Evolutionary conservation across 2,888 invertebrate species (phyloP), one percentile per base, ranked within the genome.

Genomic region (Apoderus coryli): DNA sequence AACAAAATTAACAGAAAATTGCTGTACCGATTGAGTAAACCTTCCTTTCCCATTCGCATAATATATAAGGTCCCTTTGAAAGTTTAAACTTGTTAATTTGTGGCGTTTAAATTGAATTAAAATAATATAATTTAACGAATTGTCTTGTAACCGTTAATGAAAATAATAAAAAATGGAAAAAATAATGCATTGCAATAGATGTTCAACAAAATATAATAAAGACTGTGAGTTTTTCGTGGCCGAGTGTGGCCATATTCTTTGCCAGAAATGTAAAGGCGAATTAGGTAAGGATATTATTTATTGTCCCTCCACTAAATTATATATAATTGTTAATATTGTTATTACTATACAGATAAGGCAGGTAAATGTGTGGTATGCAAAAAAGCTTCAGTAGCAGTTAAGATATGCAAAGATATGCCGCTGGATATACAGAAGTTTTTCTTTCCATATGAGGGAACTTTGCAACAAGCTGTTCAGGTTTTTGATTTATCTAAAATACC

Each of bases 131-230:
- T n/a, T n/a, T n/a, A n/a, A n/a, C n/a, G n/a, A n/a, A n/a, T n/a
- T n/a, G n/a, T n/a, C n/a, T n/a, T n/a, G n/a, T n/a, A n/a, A n/a
- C n/a, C n/a, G n/a, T n/a, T n/a, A n/a, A n/a, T n/a, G n/a, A n/a
- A n/a, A n/a, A n/a, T 16, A 14, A 4, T 24, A 10, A 16, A 38
- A 32, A 37, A 44, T 43, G 41, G 36, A 29, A 12, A 38, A 50
- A 14, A 57, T 56, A 56, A 33, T 57, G 10, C 52, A 54, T 46
- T 57, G 57, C 35, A 57, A 56, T 44, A 52, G 47, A 33, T 57
- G 57, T 44, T 50, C 38, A 10, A 10, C 34, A 12, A 44, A 42
- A 28, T 45, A 37, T 32, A 34, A 42, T 16, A 15, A 39, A 3
- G 38, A 40, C 24, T 11, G 45, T 15, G 47, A 49, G 32, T 50